A percentile compares a stretch with the other conserved stretches of the same genome.
phyloP scores from a whole-genome alignment of 2,113 vertebrate genomes.

The Stomatorhinus ivindoensis region DNA sequence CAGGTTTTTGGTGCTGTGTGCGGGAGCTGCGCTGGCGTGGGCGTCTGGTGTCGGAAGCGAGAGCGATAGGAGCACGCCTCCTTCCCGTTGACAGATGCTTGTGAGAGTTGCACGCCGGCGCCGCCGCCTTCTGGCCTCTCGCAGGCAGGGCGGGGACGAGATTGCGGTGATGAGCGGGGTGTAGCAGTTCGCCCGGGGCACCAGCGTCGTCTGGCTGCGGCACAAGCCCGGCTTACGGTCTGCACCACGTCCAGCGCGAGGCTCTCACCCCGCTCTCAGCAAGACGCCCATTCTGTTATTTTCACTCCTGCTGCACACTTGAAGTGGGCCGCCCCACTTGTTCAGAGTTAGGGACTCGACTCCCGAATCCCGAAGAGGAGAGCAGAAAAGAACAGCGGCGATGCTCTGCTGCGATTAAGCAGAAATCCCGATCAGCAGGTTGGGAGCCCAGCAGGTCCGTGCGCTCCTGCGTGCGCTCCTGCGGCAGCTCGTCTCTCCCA shows the following conservation, averaged over 20 bases:
- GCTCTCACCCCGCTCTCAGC: not conserved
- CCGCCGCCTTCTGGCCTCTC: not conserved
- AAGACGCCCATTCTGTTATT: not conserved
- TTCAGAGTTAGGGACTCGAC: conserved; percentile 23
- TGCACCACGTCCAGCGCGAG: not conserved
- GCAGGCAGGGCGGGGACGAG: not conserved
- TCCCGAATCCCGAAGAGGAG: not conserved
- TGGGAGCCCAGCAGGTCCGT: conserved; percentile 7
- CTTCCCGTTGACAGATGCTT: not conserved
- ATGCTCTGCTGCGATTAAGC: not conserved
- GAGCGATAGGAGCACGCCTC: not conserved
- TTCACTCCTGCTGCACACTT: not conserved
- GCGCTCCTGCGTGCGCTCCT: not conserved
- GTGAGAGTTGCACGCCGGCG: not conserved
- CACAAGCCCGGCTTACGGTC: not conserved
- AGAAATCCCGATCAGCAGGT: conserved; percentile 23
- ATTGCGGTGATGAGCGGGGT: not conserved
- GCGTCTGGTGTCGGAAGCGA: conserved; percentile 7
- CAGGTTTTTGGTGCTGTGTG: not conserved
- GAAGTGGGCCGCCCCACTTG: not conserved
- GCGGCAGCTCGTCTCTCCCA: not conserved
- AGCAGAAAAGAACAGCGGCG: conserved; percentile 8
- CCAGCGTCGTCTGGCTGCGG: not conserved
- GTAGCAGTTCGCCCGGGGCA: too few species aligned
- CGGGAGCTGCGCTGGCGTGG: conserved; percentile 20